Conservation (phyloP, 2,113 vertebrate genomes). For the Charina bottae region DNA sequence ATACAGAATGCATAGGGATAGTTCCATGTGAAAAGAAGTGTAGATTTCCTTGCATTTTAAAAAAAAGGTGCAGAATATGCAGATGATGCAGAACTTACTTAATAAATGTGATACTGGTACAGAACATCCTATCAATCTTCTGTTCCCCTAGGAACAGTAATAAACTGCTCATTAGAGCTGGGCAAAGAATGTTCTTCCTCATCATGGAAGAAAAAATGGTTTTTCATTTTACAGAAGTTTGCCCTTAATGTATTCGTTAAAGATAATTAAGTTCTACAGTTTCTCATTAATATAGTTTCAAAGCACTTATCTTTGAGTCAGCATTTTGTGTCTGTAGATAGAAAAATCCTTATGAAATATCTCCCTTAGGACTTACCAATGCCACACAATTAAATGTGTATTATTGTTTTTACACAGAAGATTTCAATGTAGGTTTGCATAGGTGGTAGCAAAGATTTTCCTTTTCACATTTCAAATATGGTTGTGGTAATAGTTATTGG, state of each 20-base stretch:
- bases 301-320: not conserved
- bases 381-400: not conserved
- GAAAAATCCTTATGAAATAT: not conserved
- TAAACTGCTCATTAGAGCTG: not conserved
- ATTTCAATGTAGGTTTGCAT: not conserved
- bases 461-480: not conserved
- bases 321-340: not conserved
- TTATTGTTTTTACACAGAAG: not conserved
- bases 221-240: not conserved
- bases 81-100: not conserved
- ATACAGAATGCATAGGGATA: not conserved
- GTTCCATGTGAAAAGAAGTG: not conserved
- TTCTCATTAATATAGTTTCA: not conserved
- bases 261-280: not conserved
- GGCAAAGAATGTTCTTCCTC: not conserved
- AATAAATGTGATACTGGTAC: not conserved
- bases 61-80: not conserved
- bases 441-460: not conserved
- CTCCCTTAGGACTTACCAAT: not conserved
- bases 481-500: not conserved
- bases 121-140: not conserved
- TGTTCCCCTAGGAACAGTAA: not conserved
- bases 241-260: not conserved
- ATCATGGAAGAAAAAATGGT: not conserved
- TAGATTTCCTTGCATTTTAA: not conserved